Evolutionary conservation across 2,113 vertebrate genomes (phyloP), one percentile per base, ranked within the genome.

Genomic region (Myotis brandtii): DNA sequence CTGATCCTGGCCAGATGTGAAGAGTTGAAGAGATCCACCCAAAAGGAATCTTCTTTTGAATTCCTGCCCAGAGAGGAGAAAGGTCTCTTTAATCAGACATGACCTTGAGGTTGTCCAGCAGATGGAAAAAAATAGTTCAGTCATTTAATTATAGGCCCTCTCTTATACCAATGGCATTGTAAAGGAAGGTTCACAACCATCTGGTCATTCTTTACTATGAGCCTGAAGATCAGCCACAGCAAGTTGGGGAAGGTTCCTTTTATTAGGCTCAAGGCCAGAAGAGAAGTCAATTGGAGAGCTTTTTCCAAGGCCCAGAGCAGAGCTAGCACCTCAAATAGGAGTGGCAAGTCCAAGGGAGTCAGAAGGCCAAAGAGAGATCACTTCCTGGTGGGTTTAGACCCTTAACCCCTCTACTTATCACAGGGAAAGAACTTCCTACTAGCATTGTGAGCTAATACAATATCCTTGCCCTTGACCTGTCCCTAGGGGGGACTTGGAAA

Each of bases 1-100:
- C 67, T 85, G 32, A 88, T 32, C 52, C 59, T 91, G 37, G 25
- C 77, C 72, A 48, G 77, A 56, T 95, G 69, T 89, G 75, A 96
- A 77, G 70, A 83, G 6, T 52, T 70, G 72, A 91, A 23, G 43
- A 86, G 46, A 86, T 34, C 50, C 62, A 76, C 70, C 91, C 52
- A 32, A 34, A 94, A 94, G 56, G 66, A 84, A 90, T 88, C 90
- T 95, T 91, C 52, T 96, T 91, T 93, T 86, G 77, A 83, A 82
- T 46, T 25, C 9, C 46, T 91, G 79, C 79, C 94, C 52, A 73
- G 82, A 97, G 11, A 86, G 80, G 50, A 92, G 77, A 93, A 93
- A 67, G 37, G 50, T 88, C 46, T 91, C 67, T 91, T 88, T 91
- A 93, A 94, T 93, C 81, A 94, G 77, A n/a, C 67, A 91, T 76